These are phyloP conservation scores for Aeoliscus strigatus DNA, from an alignment of 2,797 vertebrate species.

Conservation along the genomic window DNA sequence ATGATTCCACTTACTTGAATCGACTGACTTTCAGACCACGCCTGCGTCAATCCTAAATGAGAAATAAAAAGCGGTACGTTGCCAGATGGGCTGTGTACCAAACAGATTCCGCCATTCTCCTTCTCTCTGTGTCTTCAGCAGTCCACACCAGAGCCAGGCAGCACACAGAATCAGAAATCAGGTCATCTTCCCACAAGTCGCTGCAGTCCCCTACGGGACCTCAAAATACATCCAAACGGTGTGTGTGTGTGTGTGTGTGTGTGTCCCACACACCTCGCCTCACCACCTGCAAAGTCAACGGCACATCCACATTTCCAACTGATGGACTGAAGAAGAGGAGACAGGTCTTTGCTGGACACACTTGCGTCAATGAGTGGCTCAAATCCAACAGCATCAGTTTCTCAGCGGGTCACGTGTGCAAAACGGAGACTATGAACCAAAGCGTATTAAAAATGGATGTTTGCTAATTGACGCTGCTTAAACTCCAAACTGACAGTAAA, in stretches of 20 bases:
- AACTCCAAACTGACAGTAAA: conserved; percentile 49
- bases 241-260: too few species aligned
- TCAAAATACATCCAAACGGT: conserved; percentile 62
- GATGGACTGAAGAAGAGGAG: conserved; percentile 14
- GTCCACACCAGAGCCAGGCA: conserved; percentile 47
- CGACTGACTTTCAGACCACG: conserved; percentile 22
- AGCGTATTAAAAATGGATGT: conserved; percentile 64
- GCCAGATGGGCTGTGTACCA: conserved; percentile 16
- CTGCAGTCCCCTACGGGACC: conserved; percentile 66
- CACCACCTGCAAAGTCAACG: conserved; percentile 32
- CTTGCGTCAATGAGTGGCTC: conserved; percentile 17
- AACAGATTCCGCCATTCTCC: conserved; percentile 26
- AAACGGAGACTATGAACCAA: conserved; percentile 38
- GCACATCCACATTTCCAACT: conserved; percentile 14
- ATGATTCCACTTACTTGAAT: conserved; percentile 54
- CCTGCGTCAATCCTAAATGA: conserved; percentile 33
- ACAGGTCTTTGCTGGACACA: conserved; percentile 21
- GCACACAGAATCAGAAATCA: conserved; percentile 70
- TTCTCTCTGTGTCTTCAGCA: conserved; percentile 40
- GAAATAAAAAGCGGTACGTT: conserved; percentile 34
- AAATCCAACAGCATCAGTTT: conserved; percentile 35
- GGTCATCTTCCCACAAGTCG: conserved; percentile 76
- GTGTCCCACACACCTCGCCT: too few species aligned
- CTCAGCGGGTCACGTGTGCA: conserved; percentile 41
- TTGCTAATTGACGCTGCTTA: conserved; percentile 60